Base-by-base conservation (phyloP, 2,113 vertebrate genomes). In the Tiliqua scincoides region DNA sequence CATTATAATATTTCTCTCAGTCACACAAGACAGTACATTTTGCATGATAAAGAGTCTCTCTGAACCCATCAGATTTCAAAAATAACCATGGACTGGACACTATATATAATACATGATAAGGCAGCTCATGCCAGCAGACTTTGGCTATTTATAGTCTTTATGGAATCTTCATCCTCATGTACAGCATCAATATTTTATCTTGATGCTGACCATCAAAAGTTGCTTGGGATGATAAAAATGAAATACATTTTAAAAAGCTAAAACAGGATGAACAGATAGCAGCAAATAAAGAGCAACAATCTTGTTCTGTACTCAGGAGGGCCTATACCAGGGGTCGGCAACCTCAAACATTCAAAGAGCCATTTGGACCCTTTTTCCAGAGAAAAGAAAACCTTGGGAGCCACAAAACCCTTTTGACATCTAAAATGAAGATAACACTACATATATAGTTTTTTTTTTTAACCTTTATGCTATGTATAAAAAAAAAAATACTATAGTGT, bases 81-180 rank as follows among this genome's bases (percentile, higher is more conserved):
- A 82, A 4, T 76, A 88, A 88, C 84, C 72, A 82, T 30, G 43
- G 11, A 61, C 85, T 86, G 74, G 35, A 67, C 61, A 61, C 23
- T 2, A 18, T 67, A 67, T 71, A 3, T n/a, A 12, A 82, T 71
- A 35, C 0, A 0, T 11, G 9, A 68, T 83, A 82, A 89, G 11
- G 65, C 0, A 43, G 35, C 6, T 23, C 21, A 9, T 79, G 32
- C 48, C 72, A 37, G 77, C 3, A 84, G 72, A 85, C 25, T 32
- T 9, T 78, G 72, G 80, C 32, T 40, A 35, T 59, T 81, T 85
- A 78, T 48, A 32, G 4, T 15, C 23, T 65, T 71, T 82, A 85
- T 0, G 65, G 40, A 85, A 93, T 84, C 27, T 71, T 78, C 20
- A 57, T 14, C 62, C 7, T 40, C 0, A 18, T 10, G 32, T n/a